These are phyloP conservation scores for Battus philenor DNA, from an alignment of 1,140 invertebrate genomes.

Conservation along the genomic window DNA sequence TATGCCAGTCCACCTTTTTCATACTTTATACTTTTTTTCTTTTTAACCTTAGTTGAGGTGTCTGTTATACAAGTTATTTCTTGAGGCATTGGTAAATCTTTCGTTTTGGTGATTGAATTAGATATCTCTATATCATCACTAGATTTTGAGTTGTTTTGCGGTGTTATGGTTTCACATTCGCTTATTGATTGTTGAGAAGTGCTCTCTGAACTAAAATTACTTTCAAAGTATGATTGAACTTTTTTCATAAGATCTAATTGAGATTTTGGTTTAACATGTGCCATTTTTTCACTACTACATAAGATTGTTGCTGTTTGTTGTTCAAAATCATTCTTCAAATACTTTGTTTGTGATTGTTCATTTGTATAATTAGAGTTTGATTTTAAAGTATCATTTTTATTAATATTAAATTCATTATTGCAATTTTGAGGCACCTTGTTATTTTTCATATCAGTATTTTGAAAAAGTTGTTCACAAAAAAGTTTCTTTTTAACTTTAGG, in stretches of 20 bases:
- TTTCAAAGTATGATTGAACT: conserved; percentile 52
- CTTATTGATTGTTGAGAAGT: conserved; percentile 49
- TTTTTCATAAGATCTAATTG: conserved; percentile 31
- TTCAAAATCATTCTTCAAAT: too few relatives aligned
- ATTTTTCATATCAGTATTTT: too few relatives aligned
- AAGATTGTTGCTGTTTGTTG: too few relatives aligned
- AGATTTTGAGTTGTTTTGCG: conserved; percentile 33
- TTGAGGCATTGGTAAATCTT: conserved; percentile 18
- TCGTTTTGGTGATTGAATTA: conserved; percentile 25
- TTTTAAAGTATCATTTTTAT: too few relatives aligned
- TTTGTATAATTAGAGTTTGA: too few relatives aligned
- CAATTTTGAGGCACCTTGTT: too few relatives aligned
- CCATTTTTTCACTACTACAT: too few relatives aligned
- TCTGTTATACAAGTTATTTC: conserved; percentile 17
- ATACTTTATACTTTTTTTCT: conserved; percentile 45
- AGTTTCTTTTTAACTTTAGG: conserved; percentile 44
- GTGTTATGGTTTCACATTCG: conserved; percentile 38
- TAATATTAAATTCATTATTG: too few relatives aligned
- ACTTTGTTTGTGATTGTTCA: too few relatives aligned
- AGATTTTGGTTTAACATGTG: conserved; percentile 11
- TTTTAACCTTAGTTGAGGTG: conserved; percentile 18
- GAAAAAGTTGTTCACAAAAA: too few relatives aligned
- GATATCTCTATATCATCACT: conserved; percentile 47
- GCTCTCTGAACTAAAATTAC: conserved; percentile 40
- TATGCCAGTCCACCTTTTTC: conserved; percentile 58